phyloP scores from a whole-genome alignment of 2,888 invertebrate genomes.

The Apoda limacodes region DNA sequence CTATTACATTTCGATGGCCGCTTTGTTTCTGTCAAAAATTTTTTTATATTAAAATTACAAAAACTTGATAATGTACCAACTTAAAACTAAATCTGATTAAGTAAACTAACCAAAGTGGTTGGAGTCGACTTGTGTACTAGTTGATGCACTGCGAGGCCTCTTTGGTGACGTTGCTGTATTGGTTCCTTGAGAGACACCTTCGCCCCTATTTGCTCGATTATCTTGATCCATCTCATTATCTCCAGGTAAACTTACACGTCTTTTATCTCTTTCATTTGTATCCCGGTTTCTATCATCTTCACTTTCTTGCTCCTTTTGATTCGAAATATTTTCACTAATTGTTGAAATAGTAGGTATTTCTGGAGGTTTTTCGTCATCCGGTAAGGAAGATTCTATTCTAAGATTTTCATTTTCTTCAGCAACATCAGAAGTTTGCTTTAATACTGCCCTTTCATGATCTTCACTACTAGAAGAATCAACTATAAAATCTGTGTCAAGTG shows the following conservation, averaged over 20 bases:
- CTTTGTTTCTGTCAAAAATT: conserved; percentile 52
- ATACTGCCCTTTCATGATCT: conserved; percentile 25
- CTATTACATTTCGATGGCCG: conserved; percentile 72
- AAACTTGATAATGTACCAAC: too few relatives aligned
- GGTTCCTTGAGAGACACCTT: conserved; percentile 46
- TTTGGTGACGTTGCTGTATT: conserved; percentile 72
- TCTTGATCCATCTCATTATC: conserved; percentile 61
- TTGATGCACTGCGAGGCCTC: conserved; percentile 82
- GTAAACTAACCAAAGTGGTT: conserved; percentile 81
- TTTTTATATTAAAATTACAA: neutral
- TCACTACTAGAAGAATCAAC: conserved; percentile 39
- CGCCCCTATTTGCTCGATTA: conserved; percentile 35
- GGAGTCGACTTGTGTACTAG: conserved; percentile 86
- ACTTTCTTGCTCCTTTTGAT: conserved; percentile 44
- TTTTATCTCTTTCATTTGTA: conserved; percentile 52
- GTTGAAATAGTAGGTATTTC: conserved; percentile 79
- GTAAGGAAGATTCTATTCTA: conserved; percentile 32
- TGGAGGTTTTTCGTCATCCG: conserved; percentile 51
- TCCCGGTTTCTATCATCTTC: conserved; percentile 46
- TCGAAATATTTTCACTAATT: conserved; percentile 77
- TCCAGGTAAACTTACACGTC: conserved; percentile 74
- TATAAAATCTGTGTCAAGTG: conserved; percentile 56
- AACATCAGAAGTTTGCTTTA: conserved; percentile 22
- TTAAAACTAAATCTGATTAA: too few relatives aligned
- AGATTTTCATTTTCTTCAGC: conserved; percentile 45